Conservation (phyloP, 1,140 invertebrate genomes). For the Choristoneura fumiferana region DNA sequence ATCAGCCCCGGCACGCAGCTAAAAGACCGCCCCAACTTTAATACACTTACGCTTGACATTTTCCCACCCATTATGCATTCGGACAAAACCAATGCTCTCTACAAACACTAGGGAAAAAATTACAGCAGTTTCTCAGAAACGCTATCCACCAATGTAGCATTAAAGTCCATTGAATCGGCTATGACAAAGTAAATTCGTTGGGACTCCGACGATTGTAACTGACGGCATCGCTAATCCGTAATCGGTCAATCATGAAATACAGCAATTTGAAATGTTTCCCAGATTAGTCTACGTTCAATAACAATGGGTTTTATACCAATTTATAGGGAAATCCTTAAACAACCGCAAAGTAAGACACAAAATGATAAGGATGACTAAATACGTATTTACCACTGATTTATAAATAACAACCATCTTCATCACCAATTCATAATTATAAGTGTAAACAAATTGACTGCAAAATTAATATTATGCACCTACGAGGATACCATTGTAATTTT, state of each 20-base stretch:
- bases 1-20: conserved; percentile 59
- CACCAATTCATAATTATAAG: no score
- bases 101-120: conserved; percentile 44
- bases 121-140: conserved; percentile 28
- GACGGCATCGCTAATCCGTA: conserved; percentile 20
- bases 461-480: no score
- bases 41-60: conserved; percentile 70
- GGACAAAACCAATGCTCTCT: conserved; percentile 54
- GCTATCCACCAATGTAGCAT: background rate
- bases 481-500: no score
- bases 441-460: no score
- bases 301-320: no score
- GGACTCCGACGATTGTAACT: conserved; percentile 42
- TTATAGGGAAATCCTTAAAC: no score
- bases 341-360: no score
- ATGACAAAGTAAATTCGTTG: background rate
- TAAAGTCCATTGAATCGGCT: background rate
- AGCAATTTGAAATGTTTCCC: background rate
- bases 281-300: no score
- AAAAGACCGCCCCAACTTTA: conserved; percentile 59
- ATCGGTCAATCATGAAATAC: conserved; percentile 25
- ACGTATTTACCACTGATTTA: no score
- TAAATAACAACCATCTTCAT: no score
- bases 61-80: conserved; percentile 69
- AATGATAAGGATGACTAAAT: no score